Evolutionary conservation across 1,140 invertebrate genomes (phyloP).

Genomic region (Apis laboriosa): DNA sequence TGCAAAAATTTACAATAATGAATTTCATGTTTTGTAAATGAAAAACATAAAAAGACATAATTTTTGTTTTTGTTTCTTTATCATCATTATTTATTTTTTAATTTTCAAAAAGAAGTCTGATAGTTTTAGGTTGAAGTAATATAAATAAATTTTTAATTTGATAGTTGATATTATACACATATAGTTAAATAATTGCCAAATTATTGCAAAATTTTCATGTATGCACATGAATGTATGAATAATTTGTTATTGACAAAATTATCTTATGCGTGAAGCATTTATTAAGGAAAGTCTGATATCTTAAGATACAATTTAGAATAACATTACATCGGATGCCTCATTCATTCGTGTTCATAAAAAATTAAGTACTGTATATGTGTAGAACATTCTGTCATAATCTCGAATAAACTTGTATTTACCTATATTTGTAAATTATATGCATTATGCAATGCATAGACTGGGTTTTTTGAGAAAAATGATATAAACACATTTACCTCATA

Average conservation of each 20-base stretch:
- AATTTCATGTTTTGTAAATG: slow-evolving; percentile 3
- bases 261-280: slow-evolving; percentile 51
- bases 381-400: slow-evolving; percentile 58
- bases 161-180: neutral
- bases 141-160: slow-evolving; percentile 41
- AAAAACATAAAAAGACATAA: neutral
- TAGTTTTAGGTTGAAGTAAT: slow-evolving; percentile 62
- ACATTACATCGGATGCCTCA: slow-evolving; percentile 59
- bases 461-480: slow-evolving; percentile 42
- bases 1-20: slow-evolving; percentile 15
- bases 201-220: slow-evolving; percentile 30
- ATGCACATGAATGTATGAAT: slow-evolving; percentile 37
- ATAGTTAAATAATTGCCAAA: slow-evolving; percentile 51
- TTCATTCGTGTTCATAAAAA: slow-evolving; percentile 65
- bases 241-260: slow-evolving; percentile 44
- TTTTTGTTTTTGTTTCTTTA: slow-evolving; percentile 22
- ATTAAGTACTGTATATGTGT: slow-evolving; percentile 61
- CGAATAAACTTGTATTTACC: slow-evolving; percentile 62
- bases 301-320: slow-evolving; percentile 55
- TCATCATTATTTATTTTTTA: slow-evolving; percentile 58
- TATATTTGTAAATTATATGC: slow-evolving; percentile 61
- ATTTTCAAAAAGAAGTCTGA: slow-evolving; percentile 60
- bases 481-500: slow-evolving; percentile 58
- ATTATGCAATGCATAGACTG: slow-evolving; percentile 40
- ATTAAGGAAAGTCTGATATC: slow-evolving; percentile 59